Percentiles rank a stretch among this genome's conserved stretches.
These are phyloP conservation scores for Ophion ventricosus DNA, from an alignment of 2,888 invertebrate genomes.

Conservation along the genomic window DNA sequence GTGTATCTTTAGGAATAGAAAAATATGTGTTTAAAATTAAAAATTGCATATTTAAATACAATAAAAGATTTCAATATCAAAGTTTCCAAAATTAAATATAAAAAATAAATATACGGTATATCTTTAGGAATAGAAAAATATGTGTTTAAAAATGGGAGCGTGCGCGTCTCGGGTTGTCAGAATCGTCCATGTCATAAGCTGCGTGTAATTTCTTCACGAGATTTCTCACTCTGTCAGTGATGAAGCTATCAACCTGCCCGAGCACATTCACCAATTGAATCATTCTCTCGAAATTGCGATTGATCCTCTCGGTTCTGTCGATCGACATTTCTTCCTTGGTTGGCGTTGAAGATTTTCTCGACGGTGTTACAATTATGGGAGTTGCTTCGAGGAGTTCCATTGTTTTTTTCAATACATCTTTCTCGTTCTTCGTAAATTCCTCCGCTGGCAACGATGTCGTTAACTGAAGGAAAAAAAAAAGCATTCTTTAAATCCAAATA, in stretches of 20 bases:
- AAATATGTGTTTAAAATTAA: constrained; percentile 36
- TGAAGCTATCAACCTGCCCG: constrained; percentile 84
- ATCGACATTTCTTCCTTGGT: constrained; percentile 77
- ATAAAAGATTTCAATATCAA: neutral
- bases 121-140: neutral
- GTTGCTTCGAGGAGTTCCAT: constrained; percentile 52
- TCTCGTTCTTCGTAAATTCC: constrained; percentile 70
- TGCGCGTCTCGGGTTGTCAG: constrained; percentile 64
- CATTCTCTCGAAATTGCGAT: constrained; percentile 84
- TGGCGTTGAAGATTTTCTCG: neutral
- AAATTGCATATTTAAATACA: neutral
- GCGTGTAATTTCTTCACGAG: constrained; percentile 83
- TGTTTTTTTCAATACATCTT: constrained; percentile 69
- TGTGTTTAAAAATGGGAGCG: constrained; percentile 47
- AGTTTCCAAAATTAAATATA: neutral
- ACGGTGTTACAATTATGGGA: constrained; percentile 1
- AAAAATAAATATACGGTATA: neutral
- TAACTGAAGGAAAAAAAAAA: constrained; percentile 32
- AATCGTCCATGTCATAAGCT: constrained; percentile 82
- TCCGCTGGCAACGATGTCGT: constrained; percentile 41
- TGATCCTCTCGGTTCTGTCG: constrained; percentile 81
- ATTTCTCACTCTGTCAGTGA: constrained; percentile 83
- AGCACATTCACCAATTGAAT: constrained; percentile 84
- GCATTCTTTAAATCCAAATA: neutral
- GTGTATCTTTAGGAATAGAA: neutral